Percentiles rank a stretch among this genome's conserved stretches.
Evolutionary conservation across 2,113 vertebrate species (phyloP).

Genomic region (Daboia siamensis): DNA sequence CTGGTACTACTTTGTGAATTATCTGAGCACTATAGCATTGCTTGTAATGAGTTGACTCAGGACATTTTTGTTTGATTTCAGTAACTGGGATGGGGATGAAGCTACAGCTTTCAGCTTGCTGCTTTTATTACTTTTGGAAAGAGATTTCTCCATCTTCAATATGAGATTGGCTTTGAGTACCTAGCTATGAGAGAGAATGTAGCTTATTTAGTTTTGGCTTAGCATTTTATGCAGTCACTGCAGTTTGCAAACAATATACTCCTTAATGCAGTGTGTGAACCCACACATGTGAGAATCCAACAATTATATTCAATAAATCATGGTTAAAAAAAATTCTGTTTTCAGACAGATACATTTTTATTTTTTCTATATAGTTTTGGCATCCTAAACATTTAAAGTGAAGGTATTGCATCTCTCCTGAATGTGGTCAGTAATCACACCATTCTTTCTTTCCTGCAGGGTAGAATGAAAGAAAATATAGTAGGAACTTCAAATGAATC

Average conservation of each 20-base stretch:
- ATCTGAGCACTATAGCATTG: not conserved
- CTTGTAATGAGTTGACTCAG: not conserved
- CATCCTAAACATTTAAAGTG: not conserved
- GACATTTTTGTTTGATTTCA: not conserved
- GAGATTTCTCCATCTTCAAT: not conserved
- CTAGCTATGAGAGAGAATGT: not conserved
- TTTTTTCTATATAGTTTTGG: not conserved
- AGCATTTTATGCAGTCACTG: not conserved
- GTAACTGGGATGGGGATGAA: not conserved
- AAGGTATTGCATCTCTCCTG: not conserved
- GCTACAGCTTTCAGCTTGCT: not conserved
- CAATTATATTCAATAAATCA: not conserved
- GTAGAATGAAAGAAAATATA: too few species aligned
- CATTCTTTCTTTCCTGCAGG: not conserved
- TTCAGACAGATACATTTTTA: not conserved
- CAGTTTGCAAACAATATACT: not conserved
- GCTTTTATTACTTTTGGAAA: not conserved
- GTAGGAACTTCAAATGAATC: conserved; percentile 22
- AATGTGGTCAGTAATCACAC: not conserved
- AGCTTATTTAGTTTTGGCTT: not conserved
- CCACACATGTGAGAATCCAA: not conserved
- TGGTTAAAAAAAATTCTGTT: not conserved
- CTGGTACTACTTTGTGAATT: not conserved
- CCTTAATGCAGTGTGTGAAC: not conserved
- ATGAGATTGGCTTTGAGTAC: not conserved